A percentile compares a stretch with the other conserved stretches of the same genome.
Conservation (phyloP, 2,888 invertebrate genomes). For the Drosophila vallismaia region DNA sequence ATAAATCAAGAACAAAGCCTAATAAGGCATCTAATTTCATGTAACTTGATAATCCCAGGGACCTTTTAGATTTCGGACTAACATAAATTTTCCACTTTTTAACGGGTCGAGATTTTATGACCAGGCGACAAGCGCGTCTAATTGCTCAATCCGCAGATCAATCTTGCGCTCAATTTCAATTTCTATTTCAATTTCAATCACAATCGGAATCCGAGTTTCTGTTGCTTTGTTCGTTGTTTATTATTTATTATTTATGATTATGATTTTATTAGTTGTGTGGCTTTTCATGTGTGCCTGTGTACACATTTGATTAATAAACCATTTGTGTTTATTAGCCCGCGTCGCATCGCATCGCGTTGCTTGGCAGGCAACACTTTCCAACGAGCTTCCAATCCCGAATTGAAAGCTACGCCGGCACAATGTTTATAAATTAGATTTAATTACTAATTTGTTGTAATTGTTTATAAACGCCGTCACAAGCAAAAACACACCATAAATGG, state of each 20-base stretch:
- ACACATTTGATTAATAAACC: slow-evolving; percentile 68
- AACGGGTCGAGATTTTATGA: slow-evolving; percentile 53
- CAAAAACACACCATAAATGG: slow-evolving; percentile 23
- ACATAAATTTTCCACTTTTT: slow-evolving; percentile 55
- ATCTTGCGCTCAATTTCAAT: slow-evolving; percentile 25
- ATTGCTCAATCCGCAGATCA: slow-evolving; percentile 58
- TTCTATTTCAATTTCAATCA: slow-evolving; percentile 16
- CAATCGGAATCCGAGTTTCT: slow-evolving; percentile 40
- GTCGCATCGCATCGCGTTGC: slow-evolving; percentile 31
- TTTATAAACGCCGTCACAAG: slow-evolving; percentile 55
- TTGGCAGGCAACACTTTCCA: slow-evolving; percentile 61
- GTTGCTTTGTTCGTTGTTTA: slow-evolving; percentile 24
- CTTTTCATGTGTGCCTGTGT: slow-evolving; percentile 22
- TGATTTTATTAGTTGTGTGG: slow-evolving; percentile 29
- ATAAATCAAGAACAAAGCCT: neutral
- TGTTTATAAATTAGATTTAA: slow-evolving; percentile 55
- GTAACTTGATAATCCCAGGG: slow-evolving; percentile 21
- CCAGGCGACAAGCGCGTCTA: slow-evolving; percentile 58
- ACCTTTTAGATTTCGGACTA: slow-evolving; percentile 9
- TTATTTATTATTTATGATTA: slow-evolving; percentile 50
- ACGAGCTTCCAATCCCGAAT: slow-evolving; percentile 31
- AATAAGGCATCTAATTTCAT: neutral
- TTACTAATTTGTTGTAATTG: slow-evolving; percentile 64
- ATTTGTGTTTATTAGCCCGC: slow-evolving; percentile 70
- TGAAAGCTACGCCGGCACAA: slow-evolving; percentile 40